phyloP scores from a whole-genome alignment of 1,140 invertebrate species.

The Caenorhabditis briggsae region DNA sequence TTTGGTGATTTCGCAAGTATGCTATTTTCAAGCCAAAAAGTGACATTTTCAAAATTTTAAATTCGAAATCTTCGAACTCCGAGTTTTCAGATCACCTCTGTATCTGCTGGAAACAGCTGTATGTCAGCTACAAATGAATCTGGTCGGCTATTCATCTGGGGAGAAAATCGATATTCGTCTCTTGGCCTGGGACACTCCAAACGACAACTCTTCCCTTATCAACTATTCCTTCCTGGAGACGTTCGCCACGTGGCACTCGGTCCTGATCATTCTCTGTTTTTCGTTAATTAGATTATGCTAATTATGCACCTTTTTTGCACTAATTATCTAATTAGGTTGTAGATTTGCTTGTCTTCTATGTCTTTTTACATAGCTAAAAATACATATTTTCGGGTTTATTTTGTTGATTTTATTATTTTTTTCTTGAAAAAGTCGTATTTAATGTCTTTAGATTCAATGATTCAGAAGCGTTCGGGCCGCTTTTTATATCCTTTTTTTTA shows the following conservation, averaged over 20 bases:
- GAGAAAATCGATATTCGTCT: slow-evolving; percentile 58
- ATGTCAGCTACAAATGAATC: slow-evolving; percentile 36
- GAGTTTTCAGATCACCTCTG: slow-evolving; percentile 31
- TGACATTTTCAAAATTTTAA: background rate
- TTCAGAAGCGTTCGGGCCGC: no score
- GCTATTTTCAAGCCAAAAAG: background rate
- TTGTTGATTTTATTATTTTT: no score
- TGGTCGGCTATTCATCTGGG: slow-evolving; percentile 55
- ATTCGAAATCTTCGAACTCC: background rate
- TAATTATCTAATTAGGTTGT: no score
- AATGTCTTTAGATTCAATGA: no score
- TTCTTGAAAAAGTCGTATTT: no score
- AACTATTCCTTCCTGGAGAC: slow-evolving; percentile 47
- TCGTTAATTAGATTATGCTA: slow-evolving; percentile 46
- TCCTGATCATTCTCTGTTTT: slow-evolving; percentile 60
- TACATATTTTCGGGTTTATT: no score
- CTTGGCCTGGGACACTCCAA: slow-evolving; percentile 57
- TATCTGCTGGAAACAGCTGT: slow-evolving; percentile 38
- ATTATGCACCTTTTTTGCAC: background rate
- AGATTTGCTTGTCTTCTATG: no score
- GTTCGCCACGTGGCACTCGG: slow-evolving; percentile 33
- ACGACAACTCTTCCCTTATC: slow-evolving; percentile 60
- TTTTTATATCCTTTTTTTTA: no score
- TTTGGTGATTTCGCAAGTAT: no score
- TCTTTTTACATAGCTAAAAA: no score